A percentile compares a stretch with the other conserved stretches of the same genome.
Conservation (phyloP, 2,113 vertebrate genomes). For the Phoenicopterus ruber region DNA sequence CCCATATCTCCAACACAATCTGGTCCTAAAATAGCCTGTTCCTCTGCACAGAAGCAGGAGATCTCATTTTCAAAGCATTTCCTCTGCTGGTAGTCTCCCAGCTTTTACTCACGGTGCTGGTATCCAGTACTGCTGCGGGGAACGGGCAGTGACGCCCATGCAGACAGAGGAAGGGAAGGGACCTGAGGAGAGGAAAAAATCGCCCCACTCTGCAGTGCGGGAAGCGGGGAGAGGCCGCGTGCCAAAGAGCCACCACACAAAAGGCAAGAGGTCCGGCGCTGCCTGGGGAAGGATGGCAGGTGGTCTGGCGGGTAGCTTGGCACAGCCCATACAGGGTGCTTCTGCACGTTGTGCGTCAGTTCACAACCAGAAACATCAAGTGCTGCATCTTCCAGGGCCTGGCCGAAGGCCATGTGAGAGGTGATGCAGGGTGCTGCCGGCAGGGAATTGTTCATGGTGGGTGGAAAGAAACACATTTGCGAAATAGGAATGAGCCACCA, state of each 20-base stretch:
- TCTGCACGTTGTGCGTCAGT: neutral
- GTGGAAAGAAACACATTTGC: neutral
- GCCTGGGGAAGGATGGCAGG: neutral
- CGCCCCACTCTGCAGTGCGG: rapidly evolving
- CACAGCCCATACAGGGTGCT: neutral
- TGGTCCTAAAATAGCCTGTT: slow-evolving; percentile 48
- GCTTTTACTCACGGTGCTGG: neutral
- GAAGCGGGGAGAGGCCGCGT: rapidly evolving
- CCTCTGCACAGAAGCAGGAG: slow-evolving; percentile 23
- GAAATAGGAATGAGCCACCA: neutral
- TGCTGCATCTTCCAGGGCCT: neutral
- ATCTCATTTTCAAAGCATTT: slow-evolving; percentile 65
- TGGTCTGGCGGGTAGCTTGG: neutral
- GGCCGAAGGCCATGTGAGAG: neutral
- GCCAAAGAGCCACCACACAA: neutral
- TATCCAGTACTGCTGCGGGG: neutral
- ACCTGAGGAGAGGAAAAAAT: neutral
- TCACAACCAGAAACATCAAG: neutral
- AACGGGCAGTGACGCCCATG: neutral
- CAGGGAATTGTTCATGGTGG: neutral
- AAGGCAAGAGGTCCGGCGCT: neutral
- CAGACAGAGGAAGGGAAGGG: neutral
- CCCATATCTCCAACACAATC: slow-evolving; percentile 8
- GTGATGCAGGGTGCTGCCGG: too few species aligned
- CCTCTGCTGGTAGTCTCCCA: slow-evolving; percentile 34